Evolutionary conservation across 37 sponge, comb jelly and placozoan species (phyloP), one percentile per base, ranked within the genome.

Genomic region (Haliclona indistincta): DNA sequence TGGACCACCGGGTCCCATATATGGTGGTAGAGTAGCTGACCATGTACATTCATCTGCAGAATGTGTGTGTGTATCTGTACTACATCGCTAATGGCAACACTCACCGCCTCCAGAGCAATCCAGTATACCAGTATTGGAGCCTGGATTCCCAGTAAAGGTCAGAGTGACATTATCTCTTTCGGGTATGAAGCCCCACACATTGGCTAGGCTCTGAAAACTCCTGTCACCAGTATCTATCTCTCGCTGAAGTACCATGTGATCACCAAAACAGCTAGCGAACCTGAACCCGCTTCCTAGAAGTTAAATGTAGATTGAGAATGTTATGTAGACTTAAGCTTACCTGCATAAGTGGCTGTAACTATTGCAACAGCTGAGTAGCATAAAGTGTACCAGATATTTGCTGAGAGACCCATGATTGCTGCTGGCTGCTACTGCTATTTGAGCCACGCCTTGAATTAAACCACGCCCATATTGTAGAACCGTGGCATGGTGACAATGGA

Each of bases 231-330:
- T 25, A 25, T 8, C 39, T 10, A 32, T 30, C 28, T 30, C 74
- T 44, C 74, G 45, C 60, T 73, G 74, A 17, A 79, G 2, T 3
- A 79, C 80, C 80, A 79, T 79, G 60, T 79, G 49, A 56, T 73
- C 71, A 3, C 60, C 74, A 38, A 38, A 73, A 1, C 32, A 38
- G 60, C 37, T 56, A 36, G 74, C 56, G 49, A 73, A 73, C 35
- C 74, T 8, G 25, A 58, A 25, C n/a, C n/a, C n/a, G n/a, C n/a
- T n/a, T n/a, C n/a, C n/a, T n/a, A n/a, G n/a, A n/a, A n/a, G n/a
- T n/a, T n/a, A n/a, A n/a, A n/a, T n/a, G n/a, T n/a, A n/a, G n/a
- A n/a, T n/a, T n/a, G n/a, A n/a, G n/a, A n/a, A n/a, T n/a, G n/a
- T n/a, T n/a, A n/a, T n/a, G n/a, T n/a, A n/a, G n/a, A n/a, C n/a